Evolutionary conservation across 2,797 vertebrate species (phyloP), one percentile per base, ranked within the genome.

Genomic region (Cercopithecus mitis): DNA sequence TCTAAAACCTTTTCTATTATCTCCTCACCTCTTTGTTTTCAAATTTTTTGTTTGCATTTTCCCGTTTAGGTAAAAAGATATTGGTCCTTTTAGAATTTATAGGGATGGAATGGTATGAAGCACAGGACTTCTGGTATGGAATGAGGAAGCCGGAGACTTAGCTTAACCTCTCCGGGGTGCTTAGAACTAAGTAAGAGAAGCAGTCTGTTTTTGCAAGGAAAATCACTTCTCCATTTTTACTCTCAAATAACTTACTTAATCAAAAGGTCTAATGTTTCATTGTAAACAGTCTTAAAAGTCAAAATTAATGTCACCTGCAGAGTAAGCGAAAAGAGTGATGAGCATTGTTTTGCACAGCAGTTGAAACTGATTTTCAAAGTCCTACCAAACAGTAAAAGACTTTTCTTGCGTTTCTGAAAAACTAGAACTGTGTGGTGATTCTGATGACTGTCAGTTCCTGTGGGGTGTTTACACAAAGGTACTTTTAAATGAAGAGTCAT

Each of bases 401-500:
- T 61, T 97, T 94, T 84, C 94, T 73, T 92, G 27, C 88, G 52
- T 80, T 81, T 83, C 94, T 80, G 97, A 92, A 96, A 94, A 94
- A 41, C 47, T 80, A 33, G 67, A 52, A 86, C 94, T 96, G 76
- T 76, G 94, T 90, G 94, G 45, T 90, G 58, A 72, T 97, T 80
- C 97, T 94, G 88, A 94, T 84, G 79, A 96, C 94, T 97, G 96
- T 97, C 96, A 73, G 91, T 98, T 79, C 97, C 97, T 97, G 97
- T 96, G 94, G 83, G 97, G 88, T 98, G 92, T 98, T 98, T 98
- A 93, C 97, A 73, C 89, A 98, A 97, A 97, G 96, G 95, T 97
- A 96, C 97, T 98, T 97, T 93, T 84, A 97, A 97, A 97, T 90
- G 97, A 98, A 97, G 97, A 98, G 94, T 95, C 94, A 85, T 98